Evolutionary conservation across 2,113 vertebrate species (phyloP).

Genomic region (Podocnemis expansa): DNA sequence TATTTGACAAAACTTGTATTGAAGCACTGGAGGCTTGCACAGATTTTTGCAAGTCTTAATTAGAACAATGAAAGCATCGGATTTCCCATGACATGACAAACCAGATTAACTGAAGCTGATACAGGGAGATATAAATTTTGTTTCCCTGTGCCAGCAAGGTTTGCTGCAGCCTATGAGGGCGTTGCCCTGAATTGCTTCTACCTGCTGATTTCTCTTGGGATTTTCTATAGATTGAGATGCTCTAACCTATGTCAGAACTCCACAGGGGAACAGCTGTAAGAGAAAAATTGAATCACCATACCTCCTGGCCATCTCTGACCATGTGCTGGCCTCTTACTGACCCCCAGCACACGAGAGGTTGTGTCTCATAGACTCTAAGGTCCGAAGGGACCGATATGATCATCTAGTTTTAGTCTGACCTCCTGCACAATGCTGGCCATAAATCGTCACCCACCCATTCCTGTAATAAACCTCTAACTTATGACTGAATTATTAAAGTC

Average conservation of each 20-base stretch:
- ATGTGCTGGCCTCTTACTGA: background rate
- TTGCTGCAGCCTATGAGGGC: background rate
- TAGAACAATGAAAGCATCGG: constrained; percentile 4
- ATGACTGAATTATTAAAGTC: too few relatives aligned
- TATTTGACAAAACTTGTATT: background rate
- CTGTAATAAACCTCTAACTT: too few relatives aligned
- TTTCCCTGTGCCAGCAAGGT: background rate
- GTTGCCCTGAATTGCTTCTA: background rate
- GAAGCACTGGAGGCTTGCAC: background rate
- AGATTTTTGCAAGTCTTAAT: constrained; percentile 38
- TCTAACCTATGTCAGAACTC: background rate
- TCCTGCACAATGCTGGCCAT: too few relatives aligned
- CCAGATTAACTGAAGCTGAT: background rate
- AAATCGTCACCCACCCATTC: too few relatives aligned
- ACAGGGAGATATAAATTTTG: background rate
- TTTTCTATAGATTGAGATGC: background rate
- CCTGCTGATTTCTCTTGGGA: background rate
- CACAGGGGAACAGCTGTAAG: background rate
- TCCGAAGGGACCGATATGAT: too few relatives aligned
- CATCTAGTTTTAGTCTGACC: too few relatives aligned
- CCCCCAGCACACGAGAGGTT: background rate
- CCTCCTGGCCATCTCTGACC: background rate
- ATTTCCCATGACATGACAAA: background rate
- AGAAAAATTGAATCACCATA: background rate
- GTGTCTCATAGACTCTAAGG: too few relatives aligned